These are phyloP conservation scores for Hyposoter dolosus DNA, from an alignment of 2,888 invertebrate species.

Conservation along the genomic window DNA sequence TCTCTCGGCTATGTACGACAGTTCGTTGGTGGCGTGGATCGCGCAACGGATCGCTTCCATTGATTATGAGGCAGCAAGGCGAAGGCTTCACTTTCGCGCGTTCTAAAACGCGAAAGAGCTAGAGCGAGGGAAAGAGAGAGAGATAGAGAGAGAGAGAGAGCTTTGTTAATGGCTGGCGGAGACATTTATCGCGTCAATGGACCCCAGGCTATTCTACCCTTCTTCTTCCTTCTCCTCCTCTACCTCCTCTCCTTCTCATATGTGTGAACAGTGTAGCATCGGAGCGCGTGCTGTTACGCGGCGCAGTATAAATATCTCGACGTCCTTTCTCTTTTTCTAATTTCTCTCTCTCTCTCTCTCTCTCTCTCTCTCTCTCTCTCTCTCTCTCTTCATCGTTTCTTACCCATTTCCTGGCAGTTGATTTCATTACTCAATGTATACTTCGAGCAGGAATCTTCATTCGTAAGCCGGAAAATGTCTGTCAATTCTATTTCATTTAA, in stretches of 20 bases:
- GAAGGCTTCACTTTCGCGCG: constrained; percentile 56
- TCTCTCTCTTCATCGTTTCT: constrained; percentile 38
- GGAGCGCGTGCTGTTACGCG: constrained; percentile 74
- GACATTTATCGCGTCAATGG: constrained; percentile 81
- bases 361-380: constrained; percentile 36
- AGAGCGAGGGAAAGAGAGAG: background rate
- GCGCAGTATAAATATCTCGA: constrained; percentile 78
- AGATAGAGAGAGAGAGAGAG: constrained; percentile 64
- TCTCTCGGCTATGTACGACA: constrained; percentile 41
- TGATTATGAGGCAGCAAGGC: constrained; percentile 78
- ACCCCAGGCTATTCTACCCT: constrained; percentile 76
- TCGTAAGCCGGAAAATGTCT: background rate
- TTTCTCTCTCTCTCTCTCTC: constrained; percentile 33
- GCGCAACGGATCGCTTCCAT: constrained; percentile 78
- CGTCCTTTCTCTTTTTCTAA: constrained; percentile 47
- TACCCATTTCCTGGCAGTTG: constrained; percentile 11
- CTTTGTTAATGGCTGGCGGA: constrained; percentile 80
- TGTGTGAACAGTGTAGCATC: constrained; percentile 50
- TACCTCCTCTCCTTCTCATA: background rate
- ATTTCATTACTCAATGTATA: background rate
- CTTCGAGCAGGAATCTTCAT: background rate
- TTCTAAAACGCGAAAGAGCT: constrained; percentile 34
- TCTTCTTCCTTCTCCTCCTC: constrained; percentile 73
- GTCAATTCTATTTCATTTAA: background rate
- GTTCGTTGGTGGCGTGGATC: constrained; percentile 64